Base-by-base conservation (phyloP, 1,140 invertebrate genomes). In the Lethrus apterus region DNA sequence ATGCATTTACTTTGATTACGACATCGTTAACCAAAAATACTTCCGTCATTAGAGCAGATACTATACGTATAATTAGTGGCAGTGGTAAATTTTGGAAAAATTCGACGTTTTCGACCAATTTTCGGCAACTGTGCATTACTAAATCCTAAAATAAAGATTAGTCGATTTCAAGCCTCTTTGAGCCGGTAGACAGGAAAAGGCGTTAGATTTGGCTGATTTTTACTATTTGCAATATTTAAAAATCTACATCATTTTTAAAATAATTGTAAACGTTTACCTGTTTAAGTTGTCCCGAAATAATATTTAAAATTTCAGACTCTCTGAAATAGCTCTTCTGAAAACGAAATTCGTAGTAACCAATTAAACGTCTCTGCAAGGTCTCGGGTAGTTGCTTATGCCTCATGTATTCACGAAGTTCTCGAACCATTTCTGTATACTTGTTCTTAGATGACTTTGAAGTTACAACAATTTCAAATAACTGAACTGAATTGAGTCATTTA, bases 1-100 rank as follows among this genome's bases (percentile, higher is more conserved):
- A 57, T 18, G 67, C 66, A 0, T 71, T 72, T 2, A 72, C 73
- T 54, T 70, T 70, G 4, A 75, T 58, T 17, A 79, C 74, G 7
- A 60, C 44, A 42, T 62, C 60, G 17, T 59, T 58, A 18, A 52
- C 48, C 20, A 62, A 31, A 29, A 42, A 62, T 31, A 62, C 51
- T 48, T 60, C 51, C 1, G 50, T 50, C n/a, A 46, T 53, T 19
- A 62, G 31, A 33, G 47, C 32, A 3, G 50, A 50, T 3, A 59
- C 56, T 1, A 62, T 50, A 5, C 49, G 26, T 2, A 58, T 21
- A 10, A 60, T 36, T 5, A 60, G 40, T 15, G 52, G 35, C 3
- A 42, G 15, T 3, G 60, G 58, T 17, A 62, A 30, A 26, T 54
- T 49, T n/a, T 52, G 54, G 33, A 62, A 56, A 18, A 62, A 48